Percentiles rank a stretch among this genome's conserved stretches.
phyloP scores from a whole-genome alignment of 2,113 vertebrate species.

The Corythaeola cristata region DNA sequence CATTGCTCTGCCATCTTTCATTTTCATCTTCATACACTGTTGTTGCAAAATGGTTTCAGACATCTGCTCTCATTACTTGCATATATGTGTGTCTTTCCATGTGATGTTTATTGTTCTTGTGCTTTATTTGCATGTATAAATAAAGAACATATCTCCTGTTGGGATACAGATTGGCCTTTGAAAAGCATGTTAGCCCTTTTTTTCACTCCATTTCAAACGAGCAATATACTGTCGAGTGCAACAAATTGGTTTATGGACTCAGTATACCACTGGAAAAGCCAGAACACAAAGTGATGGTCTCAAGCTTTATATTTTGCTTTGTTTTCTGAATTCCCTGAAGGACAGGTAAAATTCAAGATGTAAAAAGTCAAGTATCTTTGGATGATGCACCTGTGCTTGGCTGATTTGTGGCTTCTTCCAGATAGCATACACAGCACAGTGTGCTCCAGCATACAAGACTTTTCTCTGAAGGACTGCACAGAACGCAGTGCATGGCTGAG shows the following conservation, averaged over 20 bases:
- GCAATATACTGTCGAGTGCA: accelerated
- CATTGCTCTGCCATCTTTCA: neutral
- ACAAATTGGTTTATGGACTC: neutral
- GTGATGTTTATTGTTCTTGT: neutral
- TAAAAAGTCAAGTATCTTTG: neutral
- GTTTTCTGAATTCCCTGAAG: neutral
- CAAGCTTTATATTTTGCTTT: neutral
- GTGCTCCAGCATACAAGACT: neutral
- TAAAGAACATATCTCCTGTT: neutral
- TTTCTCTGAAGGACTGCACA: neutral
- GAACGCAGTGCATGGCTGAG: neutral
- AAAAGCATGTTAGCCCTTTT: neutral
- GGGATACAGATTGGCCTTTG: neutral
- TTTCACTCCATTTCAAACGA: neutral
- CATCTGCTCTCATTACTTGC: neutral
- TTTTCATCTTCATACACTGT: neutral
- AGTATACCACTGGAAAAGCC: neutral
- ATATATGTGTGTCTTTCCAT: neutral
- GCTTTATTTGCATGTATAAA: neutral
- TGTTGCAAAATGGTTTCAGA: neutral
- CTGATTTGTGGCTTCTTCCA: neutral
- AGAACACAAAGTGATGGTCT: neutral
- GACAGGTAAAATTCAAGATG: neutral
- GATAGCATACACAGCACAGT: neutral
- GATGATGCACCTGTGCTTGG: accelerated